Percentiles rank a stretch among this genome's conserved stretches.
phyloP scores from a whole-genome alignment of 2,797 vertebrate species.

The Eleutherodactylus coqui region DNA sequence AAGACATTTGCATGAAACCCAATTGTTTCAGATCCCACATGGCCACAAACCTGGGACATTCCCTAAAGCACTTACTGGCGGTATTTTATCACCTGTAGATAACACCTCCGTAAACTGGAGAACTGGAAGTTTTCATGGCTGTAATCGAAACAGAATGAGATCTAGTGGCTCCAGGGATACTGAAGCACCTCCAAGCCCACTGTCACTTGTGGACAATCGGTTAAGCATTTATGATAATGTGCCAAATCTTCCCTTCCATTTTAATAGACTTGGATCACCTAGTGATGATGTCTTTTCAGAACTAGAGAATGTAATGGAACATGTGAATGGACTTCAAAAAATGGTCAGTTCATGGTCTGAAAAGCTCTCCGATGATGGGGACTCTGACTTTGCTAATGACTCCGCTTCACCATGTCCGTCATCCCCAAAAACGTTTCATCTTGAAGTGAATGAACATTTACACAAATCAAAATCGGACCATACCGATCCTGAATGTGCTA shows the following conservation, averaged over 20 bases:
- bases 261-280: constrained; percentile 54
- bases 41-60: constrained; percentile 90
- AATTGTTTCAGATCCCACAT: constrained; percentile 81
- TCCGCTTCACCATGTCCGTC: constrained; percentile 74
- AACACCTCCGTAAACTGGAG: constrained; percentile 82
- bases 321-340: constrained; percentile 82
- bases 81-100: constrained; percentile 70
- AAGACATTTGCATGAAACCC: constrained; percentile 69
- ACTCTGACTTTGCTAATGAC: constrained; percentile 75
- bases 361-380: constrained; percentile 78
- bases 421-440: constrained; percentile 76
- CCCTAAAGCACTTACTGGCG: constrained; percentile 80
- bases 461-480: constrained; percentile 60
- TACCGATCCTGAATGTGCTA: constrained; percentile 60
- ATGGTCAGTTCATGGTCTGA: constrained; percentile 84
- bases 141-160: constrained; percentile 68
- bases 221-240: constrained; percentile 88
- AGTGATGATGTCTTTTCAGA: constrained; percentile 81
- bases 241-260: constrained; percentile 66
- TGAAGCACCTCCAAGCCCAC: constrained; percentile 56
- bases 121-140: constrained; percentile 86
- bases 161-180: constrained; percentile 65
- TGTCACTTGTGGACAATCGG: constrained; percentile 69
- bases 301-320: constrained; percentile 83
- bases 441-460: constrained; percentile 73